phyloP scores from a whole-genome alignment of 1,140 invertebrate genomes.

The Maniola jurtina region DNA sequence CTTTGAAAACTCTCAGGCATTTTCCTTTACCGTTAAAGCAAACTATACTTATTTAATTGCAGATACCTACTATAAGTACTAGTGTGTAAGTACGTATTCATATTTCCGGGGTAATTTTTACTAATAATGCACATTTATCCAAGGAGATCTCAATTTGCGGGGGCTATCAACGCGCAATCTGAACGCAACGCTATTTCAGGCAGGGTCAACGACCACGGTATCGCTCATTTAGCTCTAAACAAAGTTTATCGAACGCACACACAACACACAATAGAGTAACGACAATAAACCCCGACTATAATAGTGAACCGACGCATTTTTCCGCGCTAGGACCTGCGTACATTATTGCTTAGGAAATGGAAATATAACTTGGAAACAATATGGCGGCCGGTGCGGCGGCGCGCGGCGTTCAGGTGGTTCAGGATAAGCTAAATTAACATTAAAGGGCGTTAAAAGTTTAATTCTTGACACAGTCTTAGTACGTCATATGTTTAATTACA shows the following conservation, averaged over 20 bases:
- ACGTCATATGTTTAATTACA: too few relatives aligned
- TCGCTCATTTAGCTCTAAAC: constrained; percentile 74
- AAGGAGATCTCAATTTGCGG: constrained; percentile 50
- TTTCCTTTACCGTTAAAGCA: too few relatives aligned
- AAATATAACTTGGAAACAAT: constrained; percentile 9
- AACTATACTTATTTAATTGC: too few relatives aligned
- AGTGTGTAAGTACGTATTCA: too few relatives aligned
- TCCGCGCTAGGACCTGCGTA: constrained; percentile 34
- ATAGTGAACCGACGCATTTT: constrained; percentile 46
- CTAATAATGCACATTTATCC: constrained; percentile 48
- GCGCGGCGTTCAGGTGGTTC: neutral
- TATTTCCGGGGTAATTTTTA: constrained; percentile 40
- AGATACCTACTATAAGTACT: too few relatives aligned
- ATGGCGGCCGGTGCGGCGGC: too few relatives aligned
- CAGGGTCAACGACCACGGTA: constrained; percentile 60
- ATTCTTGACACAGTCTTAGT: too few relatives aligned
- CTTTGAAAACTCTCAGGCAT: too few relatives aligned
- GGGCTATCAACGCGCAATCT: constrained; percentile 57
- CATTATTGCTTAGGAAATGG: constrained; percentile 12
- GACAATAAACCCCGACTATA: constrained; percentile 47
- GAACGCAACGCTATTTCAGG: constrained; percentile 60
- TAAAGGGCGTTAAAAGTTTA: neutral
- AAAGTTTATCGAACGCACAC: constrained; percentile 70
- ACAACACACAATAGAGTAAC: constrained; percentile 61
- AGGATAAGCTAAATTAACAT: neutral